These are phyloP conservation scores for Rhincodon typus DNA, from an alignment of 2,797 vertebrate species.

Conservation along the genomic window DNA sequence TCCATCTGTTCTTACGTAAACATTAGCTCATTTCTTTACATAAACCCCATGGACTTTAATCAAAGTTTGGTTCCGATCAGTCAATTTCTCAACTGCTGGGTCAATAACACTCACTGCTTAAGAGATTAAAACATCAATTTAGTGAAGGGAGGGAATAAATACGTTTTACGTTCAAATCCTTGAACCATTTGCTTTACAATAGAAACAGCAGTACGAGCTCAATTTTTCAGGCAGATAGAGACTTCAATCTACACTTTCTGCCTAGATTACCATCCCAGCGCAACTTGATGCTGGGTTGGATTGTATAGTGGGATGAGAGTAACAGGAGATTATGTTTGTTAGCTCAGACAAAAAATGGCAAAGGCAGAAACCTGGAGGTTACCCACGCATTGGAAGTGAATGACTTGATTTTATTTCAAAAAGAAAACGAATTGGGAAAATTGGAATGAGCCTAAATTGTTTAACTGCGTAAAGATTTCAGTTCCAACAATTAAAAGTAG, in stretches of 20 bases:
- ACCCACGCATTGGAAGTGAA: neutral
- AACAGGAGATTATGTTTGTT: neutral
- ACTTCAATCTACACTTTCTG: neutral
- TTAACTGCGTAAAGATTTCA: neutral
- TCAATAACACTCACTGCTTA: neutral
- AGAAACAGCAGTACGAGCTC: neutral
- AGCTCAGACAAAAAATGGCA: neutral
- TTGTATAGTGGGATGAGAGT: neutral
- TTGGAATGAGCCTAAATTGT: neutral
- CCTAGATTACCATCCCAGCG: neutral
- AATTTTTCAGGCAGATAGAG: neutral
- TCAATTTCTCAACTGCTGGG: neutral
- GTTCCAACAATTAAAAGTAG: neutral
- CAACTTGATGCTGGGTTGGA: neutral
- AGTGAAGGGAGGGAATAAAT: neutral
- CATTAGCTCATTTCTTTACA: neutral
- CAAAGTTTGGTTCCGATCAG: neutral
- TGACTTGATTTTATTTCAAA: neutral
- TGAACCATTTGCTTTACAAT: neutral
- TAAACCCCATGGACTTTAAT: neutral
- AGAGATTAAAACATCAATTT: conserved; percentile 15
- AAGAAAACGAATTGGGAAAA: neutral
- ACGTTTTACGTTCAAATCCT: neutral
- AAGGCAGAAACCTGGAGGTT: neutral
- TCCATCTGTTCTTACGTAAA: neutral